phyloP scores from a whole-genome alignment of 2,797 vertebrate species.

The Discoglossus pictus region DNA sequence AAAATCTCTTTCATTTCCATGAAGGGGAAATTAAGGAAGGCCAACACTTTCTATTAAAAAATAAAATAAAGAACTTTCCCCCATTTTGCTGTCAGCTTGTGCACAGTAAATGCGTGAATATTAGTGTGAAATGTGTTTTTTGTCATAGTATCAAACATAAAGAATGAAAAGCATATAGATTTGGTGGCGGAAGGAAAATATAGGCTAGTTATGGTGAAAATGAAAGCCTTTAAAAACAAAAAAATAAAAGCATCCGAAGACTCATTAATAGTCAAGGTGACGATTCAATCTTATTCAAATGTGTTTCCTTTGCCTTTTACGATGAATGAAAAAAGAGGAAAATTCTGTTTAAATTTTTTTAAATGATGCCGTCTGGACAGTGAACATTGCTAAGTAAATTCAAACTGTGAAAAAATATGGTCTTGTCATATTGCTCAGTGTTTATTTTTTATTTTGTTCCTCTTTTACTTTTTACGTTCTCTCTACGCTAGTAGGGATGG shows the following conservation, averaged over 20 bases:
- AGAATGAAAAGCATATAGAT: constrained; percentile 81
- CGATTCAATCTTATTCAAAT: constrained; percentile 58
- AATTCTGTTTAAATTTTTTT: constrained; percentile 39
- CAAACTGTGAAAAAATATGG: constrained; percentile 67
- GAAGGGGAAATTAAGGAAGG: no score
- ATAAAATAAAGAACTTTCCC: constrained; percentile 32
- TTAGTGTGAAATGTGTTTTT: constrained; percentile 91
- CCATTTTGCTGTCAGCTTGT: constrained; percentile 81
- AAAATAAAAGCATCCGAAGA: constrained; percentile 44
- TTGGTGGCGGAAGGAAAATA: constrained; percentile 88
- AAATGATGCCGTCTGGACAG: constrained; percentile 55
- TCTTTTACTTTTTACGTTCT: constrained; percentile 58
- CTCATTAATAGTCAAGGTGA: constrained; percentile 52
- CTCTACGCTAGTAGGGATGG: constrained; percentile 65
- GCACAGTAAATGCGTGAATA: constrained; percentile 95
- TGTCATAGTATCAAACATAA: constrained; percentile 89
- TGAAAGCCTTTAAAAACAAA: constrained; percentile 65
- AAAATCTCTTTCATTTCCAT: constrained; percentile 56
- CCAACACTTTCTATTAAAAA: constrained; percentile 5
- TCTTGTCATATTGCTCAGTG: constrained; percentile 66
- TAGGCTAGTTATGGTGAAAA: constrained; percentile 75
- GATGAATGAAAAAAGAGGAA: constrained; percentile 25
- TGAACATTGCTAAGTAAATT: constrained; percentile 58
- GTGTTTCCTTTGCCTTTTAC: constrained; percentile 59
- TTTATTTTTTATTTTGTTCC: constrained; percentile 13